Percentiles rank a stretch among this genome's conserved stretches.
These are phyloP conservation scores for Thinocorus orbignyianus DNA, from an alignment of 2,113 vertebrate species.

Conservation along the genomic window DNA sequence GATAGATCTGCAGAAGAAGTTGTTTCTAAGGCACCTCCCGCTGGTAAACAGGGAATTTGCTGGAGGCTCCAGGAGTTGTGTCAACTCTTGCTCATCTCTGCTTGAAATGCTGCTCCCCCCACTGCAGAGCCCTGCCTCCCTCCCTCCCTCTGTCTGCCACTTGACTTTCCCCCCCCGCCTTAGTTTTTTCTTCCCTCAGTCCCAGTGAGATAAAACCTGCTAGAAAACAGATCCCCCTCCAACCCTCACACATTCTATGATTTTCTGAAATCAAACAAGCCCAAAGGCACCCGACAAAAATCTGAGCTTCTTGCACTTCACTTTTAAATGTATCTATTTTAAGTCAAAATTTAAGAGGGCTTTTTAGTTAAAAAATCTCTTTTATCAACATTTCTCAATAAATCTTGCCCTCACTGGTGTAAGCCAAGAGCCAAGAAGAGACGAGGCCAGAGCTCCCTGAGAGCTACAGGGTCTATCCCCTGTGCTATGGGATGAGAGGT, in stretches of 20 bases:
- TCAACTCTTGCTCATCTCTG: slow-evolving; percentile 12
- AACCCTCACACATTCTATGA: slow-evolving; percentile 15
- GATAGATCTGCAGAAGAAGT: not conserved
- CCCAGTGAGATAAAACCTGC: slow-evolving; percentile 25
- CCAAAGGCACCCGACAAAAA: not conserved
- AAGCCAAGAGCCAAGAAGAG: not conserved
- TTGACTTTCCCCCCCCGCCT: not conserved
- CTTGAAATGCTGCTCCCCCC: not conserved
- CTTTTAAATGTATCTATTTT: not conserved
- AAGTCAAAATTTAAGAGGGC: not conserved
- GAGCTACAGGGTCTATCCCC: not conserved
- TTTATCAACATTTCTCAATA: not conserved
- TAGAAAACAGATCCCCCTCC: not conserved
- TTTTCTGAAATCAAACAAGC: not conserved
- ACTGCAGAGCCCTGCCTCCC: not conserved
- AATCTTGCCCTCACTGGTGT: not conserved
- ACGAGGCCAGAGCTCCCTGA: not conserved
- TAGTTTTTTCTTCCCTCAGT: not conserved
- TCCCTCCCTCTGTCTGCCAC: not conserved
- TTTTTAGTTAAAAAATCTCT: not conserved
- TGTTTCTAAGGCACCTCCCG: not conserved
- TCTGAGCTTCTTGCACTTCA: not conserved
- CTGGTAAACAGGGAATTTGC: slow-evolving; percentile 20
- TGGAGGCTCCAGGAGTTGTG: not conserved
- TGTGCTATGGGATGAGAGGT: accelerated